phyloP scores from a whole-genome alignment of 2,888 invertebrate species.

The Rugalucina vietnamica region DNA sequence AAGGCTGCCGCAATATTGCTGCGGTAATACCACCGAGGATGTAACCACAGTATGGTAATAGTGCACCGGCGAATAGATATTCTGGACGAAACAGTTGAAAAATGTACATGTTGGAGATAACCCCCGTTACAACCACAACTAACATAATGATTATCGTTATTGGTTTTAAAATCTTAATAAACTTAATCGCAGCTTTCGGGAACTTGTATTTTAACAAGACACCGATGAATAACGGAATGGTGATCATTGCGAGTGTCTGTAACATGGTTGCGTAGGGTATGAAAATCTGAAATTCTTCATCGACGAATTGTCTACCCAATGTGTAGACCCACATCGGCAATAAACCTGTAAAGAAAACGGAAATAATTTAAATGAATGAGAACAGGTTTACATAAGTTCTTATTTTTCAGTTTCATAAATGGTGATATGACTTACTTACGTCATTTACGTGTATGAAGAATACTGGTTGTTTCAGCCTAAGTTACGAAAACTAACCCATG shows the following conservation, averaged over 20 bases:
- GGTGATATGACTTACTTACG: no score
- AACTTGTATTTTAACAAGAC: conserved; percentile 81
- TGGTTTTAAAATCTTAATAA: conserved; percentile 89
- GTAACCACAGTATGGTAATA: conserved; percentile 81
- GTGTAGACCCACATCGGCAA: conserved; percentile 97
- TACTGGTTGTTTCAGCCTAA: no score
- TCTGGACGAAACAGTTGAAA: conserved; percentile 91
- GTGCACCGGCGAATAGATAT: conserved; percentile 72
- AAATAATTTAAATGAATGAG: no score
- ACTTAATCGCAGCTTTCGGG: conserved; percentile 88
- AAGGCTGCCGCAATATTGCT: conserved; percentile 81
- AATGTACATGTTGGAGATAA: conserved; percentile 93
- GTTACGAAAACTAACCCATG: no score
- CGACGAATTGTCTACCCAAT: conserved; percentile 88
- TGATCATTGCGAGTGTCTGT: conserved; percentile 89
- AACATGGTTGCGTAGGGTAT: conserved; percentile 92
- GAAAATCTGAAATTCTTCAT: conserved; percentile 87
- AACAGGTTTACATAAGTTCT: no score
- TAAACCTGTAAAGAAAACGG: conserved; percentile 87
- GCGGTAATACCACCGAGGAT: conserved; percentile 74
- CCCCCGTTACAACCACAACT: conserved; percentile 94
- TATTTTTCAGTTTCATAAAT: no score
- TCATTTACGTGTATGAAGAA: no score
- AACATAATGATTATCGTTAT: conserved; percentile 91
- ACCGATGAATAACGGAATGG: conserved; percentile 89